Evolutionary conservation across 1,140 invertebrate genomes (phyloP), one percentile per base, ranked within the genome.

Genomic region (Magallana gigas): DNA sequence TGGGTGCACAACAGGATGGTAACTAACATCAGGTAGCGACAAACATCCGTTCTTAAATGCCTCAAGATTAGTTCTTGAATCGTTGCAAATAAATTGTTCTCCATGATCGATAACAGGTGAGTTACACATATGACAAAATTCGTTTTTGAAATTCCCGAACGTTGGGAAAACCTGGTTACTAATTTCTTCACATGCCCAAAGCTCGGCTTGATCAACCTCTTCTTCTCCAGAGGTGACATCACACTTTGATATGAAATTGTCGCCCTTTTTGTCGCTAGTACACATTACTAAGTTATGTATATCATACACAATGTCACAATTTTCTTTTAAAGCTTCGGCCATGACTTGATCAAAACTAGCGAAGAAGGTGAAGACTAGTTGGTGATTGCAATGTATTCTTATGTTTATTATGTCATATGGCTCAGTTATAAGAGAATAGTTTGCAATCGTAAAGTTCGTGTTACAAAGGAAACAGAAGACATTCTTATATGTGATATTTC

Each of bases 381-480:
- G 64, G 0, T 23, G 11, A 3, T 71, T 29, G 23, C 64, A 71
- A 71, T 18, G 6, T 29, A 71, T 71, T n/a, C 29, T 23, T 11
- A 71, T 71, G 11, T 71, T 23, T 5, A 71, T 9, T 9, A 71
- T 71, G 11, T 71, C 23, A 29, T 71, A 71, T 29, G 64, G 18
- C 1, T 71, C 64, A 11, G 64, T 29, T 18, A 71, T 23, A 7
- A 71, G 64, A 71, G 64, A 18, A 11, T 23, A 9, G 23, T 71
- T 71, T 8, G 7, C 64, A 71, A 71, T 71, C 8, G 7, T 23
- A 71, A 18, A 71, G 64, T 71, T 71, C 11, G 64, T 71, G 18
- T 71, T 71, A 18, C 64, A 71, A 71, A 71, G 64, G 18, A 71
- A 71, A 36, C 64, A 71, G 23, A 71, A 71, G 7, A 71, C 18